Evolutionary conservation across 2,888 invertebrate species (phyloP), one percentile per base, ranked within the genome.

Genomic region (Erebia aethiops): DNA sequence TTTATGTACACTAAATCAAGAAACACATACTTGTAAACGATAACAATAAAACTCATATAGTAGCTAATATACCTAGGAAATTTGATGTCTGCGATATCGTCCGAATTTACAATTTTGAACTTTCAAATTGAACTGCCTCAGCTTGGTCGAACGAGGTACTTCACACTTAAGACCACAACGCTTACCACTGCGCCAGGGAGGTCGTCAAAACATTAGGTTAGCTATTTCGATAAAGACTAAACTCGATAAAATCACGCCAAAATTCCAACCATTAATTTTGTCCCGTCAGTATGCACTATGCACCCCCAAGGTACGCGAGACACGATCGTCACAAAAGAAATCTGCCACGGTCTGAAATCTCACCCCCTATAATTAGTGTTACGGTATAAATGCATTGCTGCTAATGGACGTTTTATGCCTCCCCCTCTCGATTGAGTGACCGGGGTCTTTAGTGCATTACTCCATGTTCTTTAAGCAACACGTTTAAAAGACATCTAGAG

Each of bases 351-450:
- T 70, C 71, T 71, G 62, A 75, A 74, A 76, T 68, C 74, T 69
- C 69, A 49, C 75, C 83, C 80, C 81, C 76, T 79, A 46, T 84
- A 84, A 84, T 84, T 84, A 84, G 84, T 78, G 69, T 77, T 75
- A 71, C 35, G 75, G 80, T 81, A 82, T 83, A 81, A 84, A 83
- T 84, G 83, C 84, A 83, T 81, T 82, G 62, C 76, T 74, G 72
- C 81, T 84, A 85, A 85, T 85, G 84, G 83, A 79, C 80, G 80
- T 79, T 83, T 82, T 81, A 80, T 80, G 73, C 80, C 79, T 73
- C 82, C 82, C 74, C 78, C 72, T 73, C 70, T 66, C 78, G 72
- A 79, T 76, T 76, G 74, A 80, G 78, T 78, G 81, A 78, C 78
- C 81, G 76, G 74, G 72, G 71, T 77, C 77, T 78, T 79, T 81